Conservation (phyloP, 2,113 vertebrate genomes). For the Chaetura pelagica region DNA sequence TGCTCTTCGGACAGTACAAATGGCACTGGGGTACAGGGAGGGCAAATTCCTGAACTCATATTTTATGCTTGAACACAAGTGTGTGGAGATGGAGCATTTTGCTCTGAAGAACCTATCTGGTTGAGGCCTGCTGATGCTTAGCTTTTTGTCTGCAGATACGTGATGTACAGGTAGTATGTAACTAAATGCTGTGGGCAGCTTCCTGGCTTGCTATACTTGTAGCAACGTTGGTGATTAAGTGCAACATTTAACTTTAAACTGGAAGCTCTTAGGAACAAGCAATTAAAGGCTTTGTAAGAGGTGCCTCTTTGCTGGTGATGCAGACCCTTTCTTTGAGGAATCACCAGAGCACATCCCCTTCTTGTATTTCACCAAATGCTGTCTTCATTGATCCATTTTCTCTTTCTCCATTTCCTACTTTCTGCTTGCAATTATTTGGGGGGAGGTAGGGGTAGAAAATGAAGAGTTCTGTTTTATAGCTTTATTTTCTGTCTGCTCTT, state of each 20-base stretch:
- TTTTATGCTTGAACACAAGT: slow-evolving; percentile 88
- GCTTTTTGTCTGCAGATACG: slow-evolving; percentile 62
- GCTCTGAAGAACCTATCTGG: slow-evolving; percentile 13
- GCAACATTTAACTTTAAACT: slow-evolving; percentile 66
- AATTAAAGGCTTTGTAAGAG: slow-evolving; percentile 48
- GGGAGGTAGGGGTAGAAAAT: background rate
- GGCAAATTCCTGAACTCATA: slow-evolving; percentile 96
- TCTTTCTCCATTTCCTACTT: background rate
- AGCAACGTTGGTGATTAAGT: slow-evolving; percentile 60
- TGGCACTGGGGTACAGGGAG: slow-evolving; percentile 95
- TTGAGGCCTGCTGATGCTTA: slow-evolving; percentile 56
- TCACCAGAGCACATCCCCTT: background rate
- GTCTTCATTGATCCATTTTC: slow-evolving; percentile 7
- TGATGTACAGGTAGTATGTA: slow-evolving; percentile 57
- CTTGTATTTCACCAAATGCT: background rate
- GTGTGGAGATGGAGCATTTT: background rate
- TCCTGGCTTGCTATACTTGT: slow-evolving; percentile 56
- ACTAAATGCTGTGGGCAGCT: slow-evolving; percentile 56
- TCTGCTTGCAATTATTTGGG: background rate
- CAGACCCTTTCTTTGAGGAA: background rate
- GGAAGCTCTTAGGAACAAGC: slow-evolving; percentile 42
- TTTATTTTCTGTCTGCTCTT: background rate
- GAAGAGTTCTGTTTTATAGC: background rate
- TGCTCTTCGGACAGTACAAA: slow-evolving; percentile 98
- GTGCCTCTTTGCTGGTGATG: background rate